These are phyloP conservation scores for Montifringilla adamsi DNA, from an alignment of 2,113 vertebrate genomes.

Conservation along the genomic window DNA sequence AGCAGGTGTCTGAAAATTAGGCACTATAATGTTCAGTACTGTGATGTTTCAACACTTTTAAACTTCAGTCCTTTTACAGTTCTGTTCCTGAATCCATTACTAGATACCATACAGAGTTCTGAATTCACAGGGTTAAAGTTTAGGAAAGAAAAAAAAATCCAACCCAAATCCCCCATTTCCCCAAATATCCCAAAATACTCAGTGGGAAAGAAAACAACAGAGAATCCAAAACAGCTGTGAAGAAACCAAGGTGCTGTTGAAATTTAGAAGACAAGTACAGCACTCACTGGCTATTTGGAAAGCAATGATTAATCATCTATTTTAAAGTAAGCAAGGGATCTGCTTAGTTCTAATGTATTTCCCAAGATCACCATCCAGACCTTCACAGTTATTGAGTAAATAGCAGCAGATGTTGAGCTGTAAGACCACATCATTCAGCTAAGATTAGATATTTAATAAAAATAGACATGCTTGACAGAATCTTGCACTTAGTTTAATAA, in stretches of 20 bases:
- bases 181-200: neutral
- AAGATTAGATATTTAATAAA: slow-evolving; percentile 43
- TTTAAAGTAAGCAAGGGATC: neutral
- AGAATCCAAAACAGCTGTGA: neutral
- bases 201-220: neutral
- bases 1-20: neutral
- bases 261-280: neutral
- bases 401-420: slow-evolving; percentile 16
- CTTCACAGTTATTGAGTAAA: slow-evolving; percentile 24
- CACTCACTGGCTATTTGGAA: neutral
- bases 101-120: neutral
- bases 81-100: neutral
- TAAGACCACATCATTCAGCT: neutral
- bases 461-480: neutral
- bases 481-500: neutral
- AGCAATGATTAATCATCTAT: neutral
- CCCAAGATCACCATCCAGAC: slow-evolving; percentile 30
- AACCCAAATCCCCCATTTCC: neutral
- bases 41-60: neutral
- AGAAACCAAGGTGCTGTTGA: neutral
- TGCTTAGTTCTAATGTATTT: neutral
- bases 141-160: neutral
- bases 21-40: neutral
- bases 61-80: neutral
- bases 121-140: neutral